Evolutionary conservation across 1,140 invertebrate genomes (phyloP).

Genomic region (Microvelia longipes): DNA sequence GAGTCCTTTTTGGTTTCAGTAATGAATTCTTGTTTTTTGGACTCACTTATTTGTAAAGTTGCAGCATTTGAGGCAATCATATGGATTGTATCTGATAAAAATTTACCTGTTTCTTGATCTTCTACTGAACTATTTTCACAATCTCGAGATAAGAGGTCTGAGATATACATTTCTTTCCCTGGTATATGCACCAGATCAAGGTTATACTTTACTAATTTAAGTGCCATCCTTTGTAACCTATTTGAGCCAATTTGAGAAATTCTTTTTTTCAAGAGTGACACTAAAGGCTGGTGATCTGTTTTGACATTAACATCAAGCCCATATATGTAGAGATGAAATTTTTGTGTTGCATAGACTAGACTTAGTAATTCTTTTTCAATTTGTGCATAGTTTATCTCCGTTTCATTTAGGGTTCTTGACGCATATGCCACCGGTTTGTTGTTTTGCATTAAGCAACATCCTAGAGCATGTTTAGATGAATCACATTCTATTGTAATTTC

Average conservation of each 20-base stretch:
- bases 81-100: neutral
- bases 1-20: neutral
- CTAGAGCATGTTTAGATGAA: conserved; percentile 24
- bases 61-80: neutral
- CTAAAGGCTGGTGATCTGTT: neutral
- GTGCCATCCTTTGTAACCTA: neutral
- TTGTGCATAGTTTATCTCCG: conserved; percentile 27
- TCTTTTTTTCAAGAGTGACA: neutral
- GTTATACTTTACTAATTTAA: neutral
- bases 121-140: neutral
- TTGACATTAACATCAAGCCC: neutral
- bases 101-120: neutral
- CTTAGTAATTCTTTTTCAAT: conserved; percentile 33
- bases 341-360: conserved; percentile 23
- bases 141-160: neutral
- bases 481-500: conserved; percentile 23
- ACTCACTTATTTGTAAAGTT: neutral
- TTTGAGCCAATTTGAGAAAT: neutral
- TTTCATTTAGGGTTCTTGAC: conserved; percentile 20
- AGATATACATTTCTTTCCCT: neutral
- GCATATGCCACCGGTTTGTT: conserved; percentile 24
- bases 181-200: neutral
- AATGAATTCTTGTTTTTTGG: neutral
- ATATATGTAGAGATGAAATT: neutral
- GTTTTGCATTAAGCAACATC: conserved; percentile 22